Evolutionary conservation across 1,140 invertebrate genomes (phyloP).

Genomic region (Phymorhynchus buccinoides): DNA sequence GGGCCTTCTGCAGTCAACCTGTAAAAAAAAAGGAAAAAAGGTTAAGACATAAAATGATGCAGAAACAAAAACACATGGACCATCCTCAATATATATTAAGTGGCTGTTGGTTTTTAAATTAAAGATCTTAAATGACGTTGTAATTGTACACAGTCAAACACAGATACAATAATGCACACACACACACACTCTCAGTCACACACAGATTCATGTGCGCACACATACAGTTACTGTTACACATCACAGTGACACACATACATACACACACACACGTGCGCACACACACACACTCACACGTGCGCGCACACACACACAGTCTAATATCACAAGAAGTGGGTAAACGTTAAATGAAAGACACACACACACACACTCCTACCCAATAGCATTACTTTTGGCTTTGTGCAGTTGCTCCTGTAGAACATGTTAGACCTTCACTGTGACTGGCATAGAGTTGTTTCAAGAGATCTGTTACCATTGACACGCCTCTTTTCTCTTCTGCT

Average conservation of each 20-base stretch:
- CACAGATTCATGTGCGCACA: neutral
- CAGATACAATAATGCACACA: too few species aligned
- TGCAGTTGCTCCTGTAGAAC: neutral
- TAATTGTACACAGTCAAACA: too few species aligned
- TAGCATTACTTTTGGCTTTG: neutral
- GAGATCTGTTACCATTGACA: constrained; percentile 19
- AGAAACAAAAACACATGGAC: neutral
- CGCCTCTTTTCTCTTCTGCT: neutral
- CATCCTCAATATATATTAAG: too few species aligned
- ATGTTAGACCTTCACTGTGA: neutral
- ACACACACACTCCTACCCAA: neutral
- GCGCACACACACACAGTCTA: too few species aligned
- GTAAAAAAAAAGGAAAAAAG: neutral
- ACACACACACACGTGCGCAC: neutral
- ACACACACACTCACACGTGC: neutral
- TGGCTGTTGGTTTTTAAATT: too few species aligned
- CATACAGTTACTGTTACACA: too few species aligned
- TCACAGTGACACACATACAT: neutral
- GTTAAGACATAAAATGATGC: neutral
- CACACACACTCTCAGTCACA: neutral
- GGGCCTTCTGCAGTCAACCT: constrained; percentile 2
- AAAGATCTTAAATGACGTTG: too few species aligned
- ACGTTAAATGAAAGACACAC: too few species aligned
- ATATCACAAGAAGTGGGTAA: too few species aligned
- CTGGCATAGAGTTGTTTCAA: constrained; percentile 10